Evolutionary conservation across 2,113 vertebrate genomes (phyloP), one percentile per base, ranked within the genome.

Genomic region (Natator depressus): DNA sequence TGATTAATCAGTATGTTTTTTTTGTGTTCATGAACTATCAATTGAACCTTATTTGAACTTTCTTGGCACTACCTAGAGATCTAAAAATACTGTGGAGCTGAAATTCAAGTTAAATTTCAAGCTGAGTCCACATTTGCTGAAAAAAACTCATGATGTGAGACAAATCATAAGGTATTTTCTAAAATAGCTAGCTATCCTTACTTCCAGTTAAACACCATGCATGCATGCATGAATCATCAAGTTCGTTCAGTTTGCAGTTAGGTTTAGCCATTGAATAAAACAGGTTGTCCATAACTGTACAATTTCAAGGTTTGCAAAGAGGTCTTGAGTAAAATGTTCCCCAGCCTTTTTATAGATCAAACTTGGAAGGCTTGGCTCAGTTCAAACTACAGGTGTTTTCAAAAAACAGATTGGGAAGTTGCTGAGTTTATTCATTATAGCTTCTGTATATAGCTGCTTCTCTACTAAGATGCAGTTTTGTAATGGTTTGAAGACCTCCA

Each of bases 381-480:
- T 3, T 65, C 12, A 35, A 27, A 0, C 93, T 92, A 24, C 88
- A 89, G 88, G 88, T 96, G 89, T 95, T 93, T 89, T 59, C 91
- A 65, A 91, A 90, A 93, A 96, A 93, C 82, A 95, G 91, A 50
- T 83, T 88, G 84, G 91, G 87, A 85, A 65, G 69, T 88, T 91
- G 92, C 92, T 80, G 78, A n/a, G 91, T 93, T 92, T 91, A 85
- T 92, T 92, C 81, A 65, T 94, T 96, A 82, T 59, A 20, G 22
- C 10, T 10, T 81, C 91, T 93, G 93, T 96, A 96, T 96, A 95
- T 95, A 94, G 65, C 42, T 87, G 69, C 84, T 88, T 75, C 1
- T 89, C 94, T 90, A 89, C 91, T 87, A 94, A 84, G 90, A 72
- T 95, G 35, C 87, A 87, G 86, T 93, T 96, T 51, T 85, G 89